Percentiles rank a stretch among this genome's conserved stretches.
These are phyloP conservation scores for Scolanthus callimorphus DNA, from an alignment of 92 coral and sea anemone species.

Conservation along the genomic window DNA sequence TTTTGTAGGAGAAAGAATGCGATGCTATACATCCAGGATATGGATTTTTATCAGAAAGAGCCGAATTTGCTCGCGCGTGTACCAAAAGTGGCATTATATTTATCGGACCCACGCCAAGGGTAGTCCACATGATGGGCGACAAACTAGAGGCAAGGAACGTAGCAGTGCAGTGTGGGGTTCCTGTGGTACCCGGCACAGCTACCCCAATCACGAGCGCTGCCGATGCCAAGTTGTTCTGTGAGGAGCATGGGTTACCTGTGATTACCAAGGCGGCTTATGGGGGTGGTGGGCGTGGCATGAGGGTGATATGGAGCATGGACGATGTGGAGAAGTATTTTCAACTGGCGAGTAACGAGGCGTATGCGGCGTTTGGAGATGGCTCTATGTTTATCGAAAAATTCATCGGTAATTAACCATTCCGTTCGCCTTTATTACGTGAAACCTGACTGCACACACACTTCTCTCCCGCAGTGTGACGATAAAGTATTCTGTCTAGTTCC, in stretches of 20 bases:
- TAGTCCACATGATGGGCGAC: constrained; percentile 94
- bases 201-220: constrained; percentile 59
- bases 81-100: constrained; percentile 85
- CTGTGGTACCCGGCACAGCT: constrained; percentile 96
- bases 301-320: constrained; percentile 82
- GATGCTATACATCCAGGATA: constrained; percentile 99
- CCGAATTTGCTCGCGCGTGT: constrained; percentile 94
- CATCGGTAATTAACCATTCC: constrained; percentile 56
- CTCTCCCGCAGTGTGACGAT: too few species aligned
- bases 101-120: constrained; percentile 91
- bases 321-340: constrained; percentile 87
- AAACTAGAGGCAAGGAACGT: constrained; percentile 93
- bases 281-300: constrained; percentile 99
- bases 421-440: neutral
- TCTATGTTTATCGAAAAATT: constrained; percentile 96
- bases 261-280: constrained; percentile 97
- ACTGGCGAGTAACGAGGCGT: constrained; percentile 92
- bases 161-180: constrained; percentile 77
- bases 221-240: constrained; percentile 87
- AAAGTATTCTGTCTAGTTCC: too few species aligned
- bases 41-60: constrained; percentile 96
- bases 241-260: constrained; percentile 89
- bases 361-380: constrained; percentile 97
- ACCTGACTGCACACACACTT: too few species aligned
- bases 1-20: constrained; percentile 65